Evolutionary conservation across 2,888 invertebrate species (phyloP).

Genomic region (Lepeophtheirus nordmannii): DNA sequence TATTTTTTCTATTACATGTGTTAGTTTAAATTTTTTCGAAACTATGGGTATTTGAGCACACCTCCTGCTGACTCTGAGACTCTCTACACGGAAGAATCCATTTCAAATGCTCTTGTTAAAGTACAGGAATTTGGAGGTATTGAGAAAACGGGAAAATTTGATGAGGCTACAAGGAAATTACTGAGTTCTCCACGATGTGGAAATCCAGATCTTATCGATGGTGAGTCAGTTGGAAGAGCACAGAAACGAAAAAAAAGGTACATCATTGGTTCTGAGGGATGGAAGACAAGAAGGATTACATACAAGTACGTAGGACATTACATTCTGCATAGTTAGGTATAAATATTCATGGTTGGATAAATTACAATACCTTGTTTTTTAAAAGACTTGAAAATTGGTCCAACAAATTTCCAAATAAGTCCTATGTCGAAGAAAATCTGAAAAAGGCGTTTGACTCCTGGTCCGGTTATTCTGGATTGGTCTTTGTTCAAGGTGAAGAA

Average conservation of each 20-base stretch:
- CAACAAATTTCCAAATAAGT: slow-evolving; percentile 42
- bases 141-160: slow-evolving; percentile 49
- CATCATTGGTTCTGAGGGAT: slow-evolving; percentile 46
- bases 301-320: slow-evolving; percentile 43
- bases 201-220: slow-evolving; percentile 46
- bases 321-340: background rate
- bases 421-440: slow-evolving; percentile 43
- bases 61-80: slow-evolving; percentile 39
- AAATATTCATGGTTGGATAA: background rate
- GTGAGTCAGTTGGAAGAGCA: slow-evolving; percentile 10
- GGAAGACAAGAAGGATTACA: slow-evolving; percentile 50
- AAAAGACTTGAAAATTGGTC: slow-evolving; percentile 53
- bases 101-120: slow-evolving; percentile 46
- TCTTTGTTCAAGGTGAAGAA: slow-evolving; percentile 39
- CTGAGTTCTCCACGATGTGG: slow-evolving; percentile 53
- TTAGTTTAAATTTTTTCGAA: slow-evolving; percentile 4
- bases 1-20: no score
- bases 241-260: slow-evolving; percentile 40
- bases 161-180: slow-evolving; percentile 48
- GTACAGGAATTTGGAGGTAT: slow-evolving; percentile 57
- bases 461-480: slow-evolving; percentile 49
- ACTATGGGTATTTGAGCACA: background rate
- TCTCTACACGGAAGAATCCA: slow-evolving; percentile 46
- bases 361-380: slow-evolving; percentile 25
- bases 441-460: slow-evolving; percentile 49